These are phyloP conservation scores for Polypedilum pembai DNA, from an alignment of 1,140 invertebrate species.

Conservation along the genomic window DNA sequence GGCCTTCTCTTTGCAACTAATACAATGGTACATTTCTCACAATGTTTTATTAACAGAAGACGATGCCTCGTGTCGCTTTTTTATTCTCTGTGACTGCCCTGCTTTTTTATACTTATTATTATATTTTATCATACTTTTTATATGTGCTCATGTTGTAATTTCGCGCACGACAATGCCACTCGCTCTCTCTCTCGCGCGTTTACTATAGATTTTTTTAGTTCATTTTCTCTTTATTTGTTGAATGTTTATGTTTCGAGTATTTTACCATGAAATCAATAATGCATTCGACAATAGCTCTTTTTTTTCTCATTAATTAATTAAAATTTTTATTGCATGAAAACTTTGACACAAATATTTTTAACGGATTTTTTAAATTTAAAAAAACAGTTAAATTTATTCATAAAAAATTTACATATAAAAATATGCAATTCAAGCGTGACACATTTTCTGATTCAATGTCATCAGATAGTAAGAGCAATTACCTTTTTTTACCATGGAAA, in stretches of 20 bases:
- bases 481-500: not conserved
- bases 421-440: not conserved
- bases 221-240: not conserved
- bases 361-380: too few species aligned
- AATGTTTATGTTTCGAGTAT: not conserved
- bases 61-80: not conserved
- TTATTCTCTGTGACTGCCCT: not conserved
- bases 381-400: too few species aligned
- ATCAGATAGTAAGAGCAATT: not conserved
- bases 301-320: too few species aligned
- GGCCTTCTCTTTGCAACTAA: not conserved
- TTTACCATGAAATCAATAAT: too few species aligned
- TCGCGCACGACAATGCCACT: constrained; percentile 1
- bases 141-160: constrained; percentile 4
- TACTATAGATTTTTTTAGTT: not conserved
- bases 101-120: constrained; percentile 3
- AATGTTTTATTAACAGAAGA: not conserved
- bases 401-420: not conserved
- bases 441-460: constrained; percentile 22
- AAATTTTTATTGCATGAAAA: too few species aligned
- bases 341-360: too few species aligned
- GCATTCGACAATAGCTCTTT: too few species aligned
- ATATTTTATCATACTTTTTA: constrained; percentile 20
- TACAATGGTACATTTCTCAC: not conserved
- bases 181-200: not conserved